phyloP scores from a whole-genome alignment of 2,797 vertebrate species.

The Danio albolineatus region DNA sequence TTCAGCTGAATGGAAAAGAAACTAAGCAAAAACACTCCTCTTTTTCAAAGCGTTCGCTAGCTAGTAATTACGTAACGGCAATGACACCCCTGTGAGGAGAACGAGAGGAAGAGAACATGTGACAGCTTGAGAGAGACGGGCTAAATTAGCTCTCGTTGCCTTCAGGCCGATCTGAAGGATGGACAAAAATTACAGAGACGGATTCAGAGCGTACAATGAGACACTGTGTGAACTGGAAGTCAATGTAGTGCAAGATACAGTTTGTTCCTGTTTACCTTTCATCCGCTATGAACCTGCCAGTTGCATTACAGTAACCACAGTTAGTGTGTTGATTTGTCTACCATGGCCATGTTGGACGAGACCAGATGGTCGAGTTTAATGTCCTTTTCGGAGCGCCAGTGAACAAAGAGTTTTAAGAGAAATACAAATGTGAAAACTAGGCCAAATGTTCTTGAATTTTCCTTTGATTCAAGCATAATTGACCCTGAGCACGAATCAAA shows the following conservation, averaged over 20 bases:
- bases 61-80: slow-evolving; percentile 59
- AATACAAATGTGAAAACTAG: too few relatives aligned
- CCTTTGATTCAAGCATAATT: too few relatives aligned
- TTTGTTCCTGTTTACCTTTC: neutral
- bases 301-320: neutral
- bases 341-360: neutral
- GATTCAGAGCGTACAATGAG: slow-evolving; percentile 19
- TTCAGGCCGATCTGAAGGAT: slow-evolving; percentile 23
- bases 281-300: neutral
- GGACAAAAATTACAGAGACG: slow-evolving; percentile 16
- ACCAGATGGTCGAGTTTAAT: neutral
- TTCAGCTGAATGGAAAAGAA: slow-evolving; percentile 28
- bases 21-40: slow-evolving; percentile 30
- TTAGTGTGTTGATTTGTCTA: slow-evolving; percentile 10
- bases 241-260: neutral
- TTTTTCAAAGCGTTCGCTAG: slow-evolving; percentile 43
- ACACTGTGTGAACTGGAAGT: slow-evolving; percentile 27
- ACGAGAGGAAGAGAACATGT: slow-evolving; percentile 48
- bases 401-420: neutral
- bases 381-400: neutral
- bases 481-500: too few relatives aligned
- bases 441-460: too few relatives aligned
- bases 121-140: slow-evolving; percentile 28
- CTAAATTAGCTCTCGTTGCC: slow-evolving; percentile 41
- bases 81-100: slow-evolving; percentile 44